A percentile compares a stretch with the other conserved stretches of the same genome.
Evolutionary conservation across 1,140 invertebrate genomes (phyloP).

Genomic region (Hyles euphorbiae): DNA sequence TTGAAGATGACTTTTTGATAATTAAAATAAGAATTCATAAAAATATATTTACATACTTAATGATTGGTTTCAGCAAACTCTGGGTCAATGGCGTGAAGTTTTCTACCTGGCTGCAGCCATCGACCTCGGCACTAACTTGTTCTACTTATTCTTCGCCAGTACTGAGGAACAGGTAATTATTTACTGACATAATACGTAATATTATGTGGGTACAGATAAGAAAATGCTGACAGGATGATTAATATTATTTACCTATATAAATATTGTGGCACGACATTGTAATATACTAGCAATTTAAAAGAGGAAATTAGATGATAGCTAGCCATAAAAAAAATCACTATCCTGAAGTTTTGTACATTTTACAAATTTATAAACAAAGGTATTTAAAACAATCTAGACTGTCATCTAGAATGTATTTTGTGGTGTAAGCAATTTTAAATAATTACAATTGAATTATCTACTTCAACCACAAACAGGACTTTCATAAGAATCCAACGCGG

Average conservation of each 20-base stretch:
- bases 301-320: no score
- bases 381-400: no score
- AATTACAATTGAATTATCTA: no score
- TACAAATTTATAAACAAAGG: no score
- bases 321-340: no score
- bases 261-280: not conserved
- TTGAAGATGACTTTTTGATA: no score
- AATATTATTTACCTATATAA: not conserved
- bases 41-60: not conserved
- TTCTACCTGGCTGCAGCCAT: constrained; percentile 91
- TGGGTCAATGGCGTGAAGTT: constrained; percentile 90
- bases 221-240: not conserved
- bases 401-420: no score
- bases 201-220: no score
- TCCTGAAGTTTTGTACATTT: no score
- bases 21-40: not conserved
- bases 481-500: no score
- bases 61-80: constrained; percentile 81
- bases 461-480: no score
- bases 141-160: constrained; percentile 89
- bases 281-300: not conserved
- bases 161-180: constrained; percentile 83
- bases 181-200: not conserved
- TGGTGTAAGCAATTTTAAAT: no score
- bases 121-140: constrained; percentile 84